Percentiles rank a stretch among this genome's conserved stretches.
These are phyloP conservation scores for Uromys caudimaculatus DNA, from an alignment of 2,797 vertebrate genomes.

Conservation along the genomic window DNA sequence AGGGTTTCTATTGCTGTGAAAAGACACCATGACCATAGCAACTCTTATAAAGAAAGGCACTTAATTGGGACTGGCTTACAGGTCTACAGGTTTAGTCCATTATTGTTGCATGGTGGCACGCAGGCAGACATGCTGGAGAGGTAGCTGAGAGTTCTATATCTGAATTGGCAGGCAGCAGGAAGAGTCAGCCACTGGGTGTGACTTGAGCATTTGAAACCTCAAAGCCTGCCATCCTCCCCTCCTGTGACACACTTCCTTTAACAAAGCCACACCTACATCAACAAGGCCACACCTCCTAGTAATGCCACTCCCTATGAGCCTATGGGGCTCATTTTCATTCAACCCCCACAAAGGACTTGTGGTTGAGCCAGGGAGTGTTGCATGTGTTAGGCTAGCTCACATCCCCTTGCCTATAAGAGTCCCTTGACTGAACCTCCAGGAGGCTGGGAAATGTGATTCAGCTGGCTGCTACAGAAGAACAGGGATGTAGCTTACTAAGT, in stretches of 20 bases:
- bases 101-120: background rate
- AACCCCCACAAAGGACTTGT: background rate
- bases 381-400: background rate
- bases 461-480: background rate
- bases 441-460: background rate
- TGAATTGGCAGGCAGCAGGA: background rate
- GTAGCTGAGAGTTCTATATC: background rate
- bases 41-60: background rate
- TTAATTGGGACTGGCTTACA: background rate
- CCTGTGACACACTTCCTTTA: background rate
- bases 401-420: rapidly evolving
- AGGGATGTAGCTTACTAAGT: background rate
- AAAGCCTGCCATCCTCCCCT: background rate
- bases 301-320: background rate
- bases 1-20: background rate
- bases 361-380: background rate
- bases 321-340: background rate
- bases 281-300: background rate
- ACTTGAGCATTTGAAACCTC: background rate
- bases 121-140: no score
- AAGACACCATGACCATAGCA: background rate
- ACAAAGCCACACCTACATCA: background rate
- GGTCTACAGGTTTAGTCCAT: background rate
- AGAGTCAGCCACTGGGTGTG: background rate
- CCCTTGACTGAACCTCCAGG: no score